A percentile compares a stretch with the other conserved stretches of the same genome.
Conservation (phyloP, 2,797 vertebrate species). For the Trematomus bernacchii region DNA sequence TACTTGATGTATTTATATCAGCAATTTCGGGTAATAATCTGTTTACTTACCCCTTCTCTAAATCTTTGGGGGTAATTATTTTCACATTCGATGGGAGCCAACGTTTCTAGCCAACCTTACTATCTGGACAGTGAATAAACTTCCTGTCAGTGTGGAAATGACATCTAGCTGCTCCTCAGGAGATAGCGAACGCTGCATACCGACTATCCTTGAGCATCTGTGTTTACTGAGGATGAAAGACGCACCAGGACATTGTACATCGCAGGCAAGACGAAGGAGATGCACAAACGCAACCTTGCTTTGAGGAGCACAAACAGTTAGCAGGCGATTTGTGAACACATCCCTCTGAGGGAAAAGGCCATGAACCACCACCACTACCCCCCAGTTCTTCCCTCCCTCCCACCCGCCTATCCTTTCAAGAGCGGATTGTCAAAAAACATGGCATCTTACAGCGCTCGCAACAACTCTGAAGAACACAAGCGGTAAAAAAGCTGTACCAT, state of each 20-base stretch:
- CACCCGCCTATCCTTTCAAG: constrained; percentile 73
- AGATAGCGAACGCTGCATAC: constrained; percentile 57
- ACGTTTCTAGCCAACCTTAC: constrained; percentile 33
- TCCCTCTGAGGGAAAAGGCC: constrained; percentile 62
- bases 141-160: constrained; percentile 60
- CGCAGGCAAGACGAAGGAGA: constrained; percentile 63
- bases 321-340: constrained; percentile 65
- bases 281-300: constrained; percentile 66
- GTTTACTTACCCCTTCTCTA: constrained; percentile 16
- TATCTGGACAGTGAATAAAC: constrained; percentile 58
- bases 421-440: constrained; percentile 82
- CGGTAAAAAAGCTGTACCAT: constrained; percentile 75
- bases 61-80: constrained; percentile 15
- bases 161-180: constrained; percentile 65
- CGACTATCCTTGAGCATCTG: constrained; percentile 67
- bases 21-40: constrained; percentile 29
- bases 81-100: constrained; percentile 21
- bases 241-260: constrained; percentile 54
- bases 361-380: constrained; percentile 51
- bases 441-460: constrained; percentile 79
- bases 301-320: constrained; percentile 69
- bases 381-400: constrained; percentile 18
- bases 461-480: constrained; percentile 74
- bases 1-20: constrained; percentile 34
- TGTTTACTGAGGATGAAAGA: constrained; percentile 76